Evolutionary conservation across 1,140 invertebrate species (phyloP).

Genomic region (Drosophila subobscura): DNA sequence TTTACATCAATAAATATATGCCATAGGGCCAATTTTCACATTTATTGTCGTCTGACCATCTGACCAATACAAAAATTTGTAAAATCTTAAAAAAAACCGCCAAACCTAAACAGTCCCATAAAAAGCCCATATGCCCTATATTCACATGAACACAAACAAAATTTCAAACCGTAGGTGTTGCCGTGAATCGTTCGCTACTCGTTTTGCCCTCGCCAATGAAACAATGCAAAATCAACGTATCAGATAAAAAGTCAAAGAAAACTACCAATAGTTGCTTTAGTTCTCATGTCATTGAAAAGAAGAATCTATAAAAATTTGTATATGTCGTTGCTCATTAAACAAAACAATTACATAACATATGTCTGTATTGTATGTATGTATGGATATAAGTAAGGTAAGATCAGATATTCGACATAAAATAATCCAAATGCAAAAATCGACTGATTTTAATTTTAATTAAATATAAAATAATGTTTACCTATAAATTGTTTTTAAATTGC

Average conservation of each 20-base stretch:
- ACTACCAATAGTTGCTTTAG: no score
- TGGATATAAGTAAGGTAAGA: constrained; percentile 46
- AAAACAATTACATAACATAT: constrained; percentile 15
- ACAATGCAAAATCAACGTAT: neutral
- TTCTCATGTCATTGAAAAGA: constrained; percentile 2
- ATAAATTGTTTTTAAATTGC: no score
- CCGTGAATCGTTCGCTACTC: no score
- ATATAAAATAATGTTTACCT: constrained; percentile 32
- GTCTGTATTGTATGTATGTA: constrained; percentile 56
- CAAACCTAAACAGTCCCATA: neutral
- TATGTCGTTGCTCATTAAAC: constrained; percentile 49
- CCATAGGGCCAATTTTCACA: no score
- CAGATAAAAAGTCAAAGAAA: neutral
- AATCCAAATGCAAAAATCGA: constrained; percentile 63
- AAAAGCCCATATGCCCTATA: neutral
- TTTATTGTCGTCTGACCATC: no score
- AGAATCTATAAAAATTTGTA: constrained; percentile 25
- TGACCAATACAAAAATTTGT: no score
- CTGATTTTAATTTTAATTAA: constrained; percentile 67
- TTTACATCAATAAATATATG: neutral
- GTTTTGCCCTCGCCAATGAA: no score
- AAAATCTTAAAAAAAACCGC: no score
- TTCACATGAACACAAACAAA: no score
- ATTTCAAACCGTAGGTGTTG: no score
- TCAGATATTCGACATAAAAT: constrained; percentile 47